phyloP scores from a whole-genome alignment of 2,113 vertebrate species.

The Ceyx melanurus region DNA sequence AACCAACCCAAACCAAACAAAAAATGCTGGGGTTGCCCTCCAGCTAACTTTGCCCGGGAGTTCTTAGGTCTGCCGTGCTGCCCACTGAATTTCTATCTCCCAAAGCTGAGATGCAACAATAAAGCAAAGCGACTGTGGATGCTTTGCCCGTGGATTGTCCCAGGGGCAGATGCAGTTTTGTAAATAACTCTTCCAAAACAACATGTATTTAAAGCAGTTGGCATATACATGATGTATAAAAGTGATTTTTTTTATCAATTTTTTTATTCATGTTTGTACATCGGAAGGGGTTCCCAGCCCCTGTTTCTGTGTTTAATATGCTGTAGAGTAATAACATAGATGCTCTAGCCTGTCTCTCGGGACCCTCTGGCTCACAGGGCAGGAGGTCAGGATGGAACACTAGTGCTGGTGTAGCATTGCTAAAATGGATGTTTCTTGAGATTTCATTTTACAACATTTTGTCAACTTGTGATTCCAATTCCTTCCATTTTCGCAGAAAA shows the following conservation, averaged over 20 bases:
- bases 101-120: slow-evolving; percentile 75
- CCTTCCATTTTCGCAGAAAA: slow-evolving; percentile 81
- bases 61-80: slow-evolving; percentile 75
- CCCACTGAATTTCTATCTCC: slow-evolving; percentile 76
- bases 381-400: slow-evolving; percentile 72
- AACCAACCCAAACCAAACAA: neutral
- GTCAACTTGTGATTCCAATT: slow-evolving; percentile 82
- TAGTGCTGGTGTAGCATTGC: slow-evolving; percentile 77
- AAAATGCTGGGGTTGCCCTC: slow-evolving; percentile 71
- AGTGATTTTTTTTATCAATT: slow-evolving; percentile 92
- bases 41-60: slow-evolving; percentile 67
- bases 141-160: slow-evolving; percentile 81
- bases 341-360: slow-evolving; percentile 82
- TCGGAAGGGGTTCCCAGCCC: slow-evolving; percentile 72
- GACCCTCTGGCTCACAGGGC: slow-evolving; percentile 76
- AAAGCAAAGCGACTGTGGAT: slow-evolving; percentile 71
- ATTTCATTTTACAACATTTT: slow-evolving; percentile 78
- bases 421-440: slow-evolving; percentile 76
- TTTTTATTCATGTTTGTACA: slow-evolving; percentile 95
- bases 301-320: slow-evolving; percentile 86
- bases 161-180: slow-evolving; percentile 79
- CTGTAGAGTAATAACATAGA: slow-evolving; percentile 82
- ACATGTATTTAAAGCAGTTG: slow-evolving; percentile 92
- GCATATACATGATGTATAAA: slow-evolving; percentile 91
- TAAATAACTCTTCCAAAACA: slow-evolving; percentile 89